Conservation (phyloP, 2,888 invertebrate genomes). For the Drosophila formosana region DNA sequence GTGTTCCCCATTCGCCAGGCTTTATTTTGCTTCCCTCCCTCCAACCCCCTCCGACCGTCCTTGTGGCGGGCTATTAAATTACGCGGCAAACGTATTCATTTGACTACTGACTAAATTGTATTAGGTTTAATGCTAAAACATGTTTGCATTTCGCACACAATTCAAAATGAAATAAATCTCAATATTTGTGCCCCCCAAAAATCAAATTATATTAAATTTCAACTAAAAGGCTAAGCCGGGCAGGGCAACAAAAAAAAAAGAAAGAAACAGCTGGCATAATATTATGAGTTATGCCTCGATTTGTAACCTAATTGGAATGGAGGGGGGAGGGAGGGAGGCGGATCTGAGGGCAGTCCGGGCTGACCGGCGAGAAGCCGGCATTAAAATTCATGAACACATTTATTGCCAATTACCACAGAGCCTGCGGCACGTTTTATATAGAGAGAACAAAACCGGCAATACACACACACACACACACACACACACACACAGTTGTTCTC, state of each 20-base stretch:
- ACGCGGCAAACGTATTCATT: constrained; percentile 42
- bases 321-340: not conserved
- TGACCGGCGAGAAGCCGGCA: constrained; percentile 69
- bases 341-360: constrained; percentile 21
- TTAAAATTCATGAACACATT: constrained; percentile 83
- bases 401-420: constrained; percentile 82
- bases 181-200: constrained; percentile 63
- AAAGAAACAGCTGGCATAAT: constrained; percentile 70
- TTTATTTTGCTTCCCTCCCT: not conserved
- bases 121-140: constrained; percentile 57
- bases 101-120: constrained; percentile 54
- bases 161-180: constrained; percentile 79
- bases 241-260: constrained; percentile 28
- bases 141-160: constrained; percentile 42
- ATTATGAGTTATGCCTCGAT: constrained; percentile 74
- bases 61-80: constrained; percentile 34
- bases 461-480: not conserved
- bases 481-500: not conserved
- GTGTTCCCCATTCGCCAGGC: constrained; percentile 14
- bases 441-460: constrained; percentile 37
- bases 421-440: constrained; percentile 70
- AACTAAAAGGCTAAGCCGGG: constrained; percentile 46
- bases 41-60: no score
- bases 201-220: constrained; percentile 77
- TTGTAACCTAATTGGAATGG: constrained; percentile 34